Evolutionary conservation across 2,888 invertebrate genomes (phyloP), one percentile per base, ranked within the genome.

Genomic region (Sphaeridia pumilis): DNA sequence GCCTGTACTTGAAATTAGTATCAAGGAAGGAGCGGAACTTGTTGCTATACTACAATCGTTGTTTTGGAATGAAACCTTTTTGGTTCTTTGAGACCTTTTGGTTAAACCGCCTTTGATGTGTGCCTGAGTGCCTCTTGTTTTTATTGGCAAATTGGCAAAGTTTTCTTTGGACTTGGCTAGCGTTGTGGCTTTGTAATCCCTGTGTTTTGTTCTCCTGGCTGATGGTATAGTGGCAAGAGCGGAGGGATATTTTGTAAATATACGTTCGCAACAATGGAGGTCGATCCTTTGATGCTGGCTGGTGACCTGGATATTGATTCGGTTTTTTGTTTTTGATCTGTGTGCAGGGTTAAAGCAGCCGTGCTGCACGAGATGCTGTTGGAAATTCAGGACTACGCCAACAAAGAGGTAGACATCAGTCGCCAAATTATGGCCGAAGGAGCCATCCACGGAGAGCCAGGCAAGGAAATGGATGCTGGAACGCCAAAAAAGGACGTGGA

Each of bases 311-410:
- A 20, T 17, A 3, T 36, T 3, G n/a, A 7, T 34, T 28, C 10
- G 34, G 20, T 31, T 46, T 31, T 14, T 31, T 14, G 24, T 24
- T 3, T 22, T 50, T 44, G 2, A 42, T 4, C 22, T 49, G 7
- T 47, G 47, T 52, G 10, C 47, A 62, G 63, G 63, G 63, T 63
- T 63, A 63, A 63, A 58, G 57, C 54, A 57, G 55, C 54, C 51
- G 54, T 58, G 34, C 34, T 49, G 21, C 52, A 54, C 55, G 61
- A 60, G 52, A 63, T 61, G 61, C 58, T 60, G 59, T 57, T 63
- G 60, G 61, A 63, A 57, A 58, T 58, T 50, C 57, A 59, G 47
- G 60, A 57, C 55, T 58, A 57, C 51, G 57, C 56, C 57, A 59
- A 50, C 56, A 57, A 60, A 52, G 58, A 60, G 56, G 57, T 57